phyloP scores from a whole-genome alignment of 2,797 vertebrate species.

The Eremophila alpestris region DNA sequence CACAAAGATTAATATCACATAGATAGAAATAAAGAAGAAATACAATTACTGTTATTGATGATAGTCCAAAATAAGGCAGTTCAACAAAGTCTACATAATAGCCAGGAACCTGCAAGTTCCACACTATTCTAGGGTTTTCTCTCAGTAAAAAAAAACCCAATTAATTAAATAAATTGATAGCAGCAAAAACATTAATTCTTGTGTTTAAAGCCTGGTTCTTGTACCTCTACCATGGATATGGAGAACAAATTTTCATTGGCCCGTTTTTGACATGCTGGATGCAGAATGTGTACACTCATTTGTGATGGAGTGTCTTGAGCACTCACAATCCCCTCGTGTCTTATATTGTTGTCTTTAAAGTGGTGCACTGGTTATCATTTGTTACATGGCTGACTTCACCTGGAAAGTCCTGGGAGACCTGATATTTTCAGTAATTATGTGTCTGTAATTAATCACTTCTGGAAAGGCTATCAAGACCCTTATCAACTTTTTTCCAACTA shows the following conservation, averaged over 20 bases:
- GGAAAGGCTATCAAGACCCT: neutral
- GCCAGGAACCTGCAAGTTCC: neutral
- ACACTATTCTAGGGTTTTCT: neutral
- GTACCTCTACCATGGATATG: neutral
- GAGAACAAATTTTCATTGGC: neutral
- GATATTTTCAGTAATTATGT: neutral
- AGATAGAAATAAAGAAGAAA: neutral
- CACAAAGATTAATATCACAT: neutral
- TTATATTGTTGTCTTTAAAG: neutral
- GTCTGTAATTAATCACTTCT: neutral
- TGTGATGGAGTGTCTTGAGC: neutral
- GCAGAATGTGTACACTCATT: neutral
- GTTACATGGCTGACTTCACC: neutral
- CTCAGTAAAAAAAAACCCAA: neutral
- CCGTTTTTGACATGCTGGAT: fast-evolving
- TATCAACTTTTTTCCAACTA: neutral
- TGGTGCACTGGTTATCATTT: neutral
- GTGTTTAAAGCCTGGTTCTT: neutral
- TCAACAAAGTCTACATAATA: neutral
- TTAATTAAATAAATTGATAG: neutral
- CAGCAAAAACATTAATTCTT: neutral
- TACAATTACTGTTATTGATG: neutral
- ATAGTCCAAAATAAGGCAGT: neutral
- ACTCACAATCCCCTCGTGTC: neutral
- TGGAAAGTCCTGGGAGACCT: neutral